Evolutionary conservation across 2,888 invertebrate genomes (phyloP).

Genomic region (Epinotia demarniana): DNA sequence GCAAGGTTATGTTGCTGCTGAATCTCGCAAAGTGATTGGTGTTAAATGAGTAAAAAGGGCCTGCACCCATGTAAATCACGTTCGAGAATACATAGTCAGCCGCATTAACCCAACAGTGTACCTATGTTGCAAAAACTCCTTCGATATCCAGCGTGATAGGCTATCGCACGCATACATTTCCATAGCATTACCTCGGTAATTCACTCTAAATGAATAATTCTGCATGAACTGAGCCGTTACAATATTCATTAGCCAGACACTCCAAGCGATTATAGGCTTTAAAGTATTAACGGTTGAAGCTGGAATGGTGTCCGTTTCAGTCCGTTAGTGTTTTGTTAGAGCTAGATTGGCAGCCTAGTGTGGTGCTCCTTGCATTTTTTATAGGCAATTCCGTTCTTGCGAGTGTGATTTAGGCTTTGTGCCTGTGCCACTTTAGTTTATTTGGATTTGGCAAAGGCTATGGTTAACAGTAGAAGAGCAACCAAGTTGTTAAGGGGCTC

Average conservation of each 20-base stretch:
- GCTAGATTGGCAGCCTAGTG: constrained; percentile 36
- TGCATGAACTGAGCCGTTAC: constrained; percentile 47
- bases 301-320: constrained; percentile 14
- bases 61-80: constrained; percentile 4
- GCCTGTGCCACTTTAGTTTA: neutral
- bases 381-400: constrained; percentile 39
- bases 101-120: constrained; percentile 41
- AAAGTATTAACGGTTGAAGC: constrained; percentile 9
- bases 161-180: constrained; percentile 63
- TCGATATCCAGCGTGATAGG: constrained; percentile 50
- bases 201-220: constrained; percentile 61
- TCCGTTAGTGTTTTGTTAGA: constrained; percentile 40
- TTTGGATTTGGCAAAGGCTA: constrained; percentile 4
- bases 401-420: constrained; percentile 27
- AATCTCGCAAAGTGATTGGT: too few relatives aligned
- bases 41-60: neutral
- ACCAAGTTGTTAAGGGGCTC: too few relatives aligned
- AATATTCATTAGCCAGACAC: constrained; percentile 50
- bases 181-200: constrained; percentile 61
- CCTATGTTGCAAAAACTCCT: constrained; percentile 54
- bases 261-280: constrained; percentile 29
- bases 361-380: constrained; percentile 41
- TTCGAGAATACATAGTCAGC: constrained; percentile 27
- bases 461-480: neutral
- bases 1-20: too few relatives aligned